Conservation (phyloP, 1,140 invertebrate species). For the Drosophila grimshawi region DNA sequence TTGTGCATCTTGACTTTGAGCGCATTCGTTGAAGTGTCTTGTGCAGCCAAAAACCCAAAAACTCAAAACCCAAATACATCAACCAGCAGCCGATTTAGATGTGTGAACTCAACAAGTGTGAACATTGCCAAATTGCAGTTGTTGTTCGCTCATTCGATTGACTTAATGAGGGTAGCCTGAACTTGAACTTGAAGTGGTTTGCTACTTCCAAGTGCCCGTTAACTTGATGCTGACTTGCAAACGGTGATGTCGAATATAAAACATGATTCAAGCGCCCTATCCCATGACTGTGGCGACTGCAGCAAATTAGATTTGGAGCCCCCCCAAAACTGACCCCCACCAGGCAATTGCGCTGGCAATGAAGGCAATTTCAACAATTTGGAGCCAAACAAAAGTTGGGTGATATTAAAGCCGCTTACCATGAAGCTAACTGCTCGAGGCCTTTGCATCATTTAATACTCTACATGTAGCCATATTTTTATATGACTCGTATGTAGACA, state of each 20-base stretch:
- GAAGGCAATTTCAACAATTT: slow-evolving; percentile 64
- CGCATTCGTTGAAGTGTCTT: slow-evolving; percentile 69
- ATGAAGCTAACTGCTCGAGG: slow-evolving; percentile 67
- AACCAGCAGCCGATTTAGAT: slow-evolving; percentile 22
- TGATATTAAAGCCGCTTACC: slow-evolving; percentile 66
- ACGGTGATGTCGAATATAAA: slow-evolving; percentile 17
- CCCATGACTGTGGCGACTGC: slow-evolving; percentile 46
- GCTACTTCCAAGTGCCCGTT: slow-evolving; percentile 13
- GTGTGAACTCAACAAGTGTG: slow-evolving; percentile 74
- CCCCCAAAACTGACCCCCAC: slow-evolving; percentile 9
- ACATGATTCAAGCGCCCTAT: slow-evolving; percentile 30
- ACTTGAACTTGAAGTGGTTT: slow-evolving; percentile 67
- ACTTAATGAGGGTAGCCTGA: slow-evolving; percentile 64
- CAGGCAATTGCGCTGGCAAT: slow-evolving; percentile 35
- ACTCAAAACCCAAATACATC: slow-evolving; percentile 19
- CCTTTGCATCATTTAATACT: slow-evolving; percentile 32
- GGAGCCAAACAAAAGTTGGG: slow-evolving; percentile 53
- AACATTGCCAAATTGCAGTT: slow-evolving; percentile 72
- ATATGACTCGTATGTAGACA: too few relatives aligned
- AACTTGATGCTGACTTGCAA: slow-evolving; percentile 35
- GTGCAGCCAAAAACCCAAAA: slow-evolving; percentile 47
- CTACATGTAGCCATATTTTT: slow-evolving; percentile 1
- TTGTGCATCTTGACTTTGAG: slow-evolving; percentile 65
- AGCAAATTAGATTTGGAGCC: slow-evolving; percentile 68
- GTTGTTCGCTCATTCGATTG: slow-evolving; percentile 38